Evolutionary conservation across 1,140 invertebrate species (phyloP), one percentile per base, ranked within the genome.

Genomic region (Drosophila seguyi): DNA sequence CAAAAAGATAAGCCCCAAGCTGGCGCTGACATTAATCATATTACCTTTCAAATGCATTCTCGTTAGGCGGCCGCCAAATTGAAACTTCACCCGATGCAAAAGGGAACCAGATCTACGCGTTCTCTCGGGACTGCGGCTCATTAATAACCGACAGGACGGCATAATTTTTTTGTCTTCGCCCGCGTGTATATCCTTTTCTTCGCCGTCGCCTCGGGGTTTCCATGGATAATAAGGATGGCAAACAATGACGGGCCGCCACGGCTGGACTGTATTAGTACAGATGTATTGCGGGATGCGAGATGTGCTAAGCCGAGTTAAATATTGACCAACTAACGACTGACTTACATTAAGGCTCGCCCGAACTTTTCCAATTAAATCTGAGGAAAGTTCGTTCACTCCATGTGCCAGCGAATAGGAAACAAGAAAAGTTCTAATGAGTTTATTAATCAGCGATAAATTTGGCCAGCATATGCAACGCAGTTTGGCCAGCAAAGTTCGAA

Each of bases 401-500:
- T 66, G 60, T 50, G 55, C 27, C 22, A 68, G 83, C 60, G 65
- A 48, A 36, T 56, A 62, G 61, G 61, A 81, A 84, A 72, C 66
- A 90, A 59, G 62, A 38, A 81, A 88, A 88, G 81, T 88, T 88
- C 60, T 88, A 88, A 88, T 90, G 77, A 90, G 85, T 90, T 88
- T 90, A 88, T 88, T 84, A 88, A 84, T 75, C 77, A 75, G 66
- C 52, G 57, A 85, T 75, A 78, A 88, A 84, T 84, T 90, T 63
- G 45, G 72, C 58, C 50, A 39, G 44, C 53, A 45, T 58, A 75
- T 80, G 66, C 53, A 61, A 38, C 34, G 16, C 11, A 25, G 25
- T 7, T 25, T 27, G 25, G 29, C 38, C 34, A 5, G 34, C 52
- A 60, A 60, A 74, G 41, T 61, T 65, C 42, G 22, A 34, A 56